phyloP scores from a whole-genome alignment of 2,888 invertebrate genomes.

The Thymelicus acteon region DNA sequence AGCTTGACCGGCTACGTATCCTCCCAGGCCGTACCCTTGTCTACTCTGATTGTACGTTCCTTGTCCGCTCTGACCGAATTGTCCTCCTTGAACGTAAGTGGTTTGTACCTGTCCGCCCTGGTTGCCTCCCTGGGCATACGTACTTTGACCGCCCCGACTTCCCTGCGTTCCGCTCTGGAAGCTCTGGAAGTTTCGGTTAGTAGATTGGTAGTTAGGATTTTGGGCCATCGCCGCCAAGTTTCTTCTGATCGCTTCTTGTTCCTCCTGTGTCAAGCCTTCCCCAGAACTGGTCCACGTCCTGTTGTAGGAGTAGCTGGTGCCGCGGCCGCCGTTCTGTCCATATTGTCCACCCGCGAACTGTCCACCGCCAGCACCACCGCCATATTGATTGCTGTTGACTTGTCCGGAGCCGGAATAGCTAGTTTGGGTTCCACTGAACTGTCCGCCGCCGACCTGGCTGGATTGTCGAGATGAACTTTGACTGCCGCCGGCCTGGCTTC shows the following conservation, averaged over 20 bases:
- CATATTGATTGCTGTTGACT: constrained; percentile 33
- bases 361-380: constrained; percentile 37
- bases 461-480: constrained; percentile 49
- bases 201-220: constrained; percentile 44
- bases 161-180: constrained; percentile 16
- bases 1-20: constrained; percentile 45
- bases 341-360: constrained; percentile 44
- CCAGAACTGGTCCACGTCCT: constrained; percentile 58
- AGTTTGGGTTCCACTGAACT: constrained; percentile 22
- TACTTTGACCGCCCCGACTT: constrained; percentile 33
- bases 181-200: constrained; percentile 40
- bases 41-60: constrained; percentile 27
- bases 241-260: constrained; percentile 64
- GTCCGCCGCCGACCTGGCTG: constrained; percentile 43
- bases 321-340: constrained; percentile 43
- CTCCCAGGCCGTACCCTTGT: constrained; percentile 40
- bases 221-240: constrained; percentile 56
- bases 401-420: constrained; percentile 17
- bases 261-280: constrained; percentile 60
- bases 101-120: constrained; percentile 45
- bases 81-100: constrained; percentile 37
- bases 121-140: constrained; percentile 38
- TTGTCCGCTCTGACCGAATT: constrained; percentile 35
- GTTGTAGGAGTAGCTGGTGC: constrained; percentile 55
- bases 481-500: constrained; percentile 39